These are phyloP conservation scores for Hipposideros larvatus DNA, from an alignment of 2,797 vertebrate genomes.

Conservation along the genomic window DNA sequence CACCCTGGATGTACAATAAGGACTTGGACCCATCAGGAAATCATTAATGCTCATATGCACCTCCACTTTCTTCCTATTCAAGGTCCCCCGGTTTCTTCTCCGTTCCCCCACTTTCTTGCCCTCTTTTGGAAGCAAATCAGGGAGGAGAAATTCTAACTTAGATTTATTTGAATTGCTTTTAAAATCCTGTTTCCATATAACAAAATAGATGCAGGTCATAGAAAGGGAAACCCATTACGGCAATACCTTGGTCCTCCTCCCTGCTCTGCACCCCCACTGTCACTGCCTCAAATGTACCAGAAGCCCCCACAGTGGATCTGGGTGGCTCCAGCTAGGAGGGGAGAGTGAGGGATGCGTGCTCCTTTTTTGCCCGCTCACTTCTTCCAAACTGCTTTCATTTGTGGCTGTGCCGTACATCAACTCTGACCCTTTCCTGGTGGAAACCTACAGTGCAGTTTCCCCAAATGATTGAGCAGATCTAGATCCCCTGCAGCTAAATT, in stretches of 20 bases:
- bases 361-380: neutral
- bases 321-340: neutral
- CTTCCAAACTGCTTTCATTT: neutral
- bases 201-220: neutral
- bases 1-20: neutral
- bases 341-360: rapidly evolving
- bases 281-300: neutral
- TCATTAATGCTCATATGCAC: neutral
- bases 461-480: neutral
- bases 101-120: neutral
- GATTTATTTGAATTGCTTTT: neutral
- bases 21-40: neutral
- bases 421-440: neutral
- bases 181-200: neutral
- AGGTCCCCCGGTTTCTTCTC: neutral
- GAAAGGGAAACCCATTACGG: neutral
- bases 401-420: neutral
- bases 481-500: neutral
- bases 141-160: neutral
- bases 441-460: neutral
- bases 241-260: neutral
- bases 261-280: neutral
- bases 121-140: neutral
- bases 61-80: neutral
- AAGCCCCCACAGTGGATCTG: neutral